Base-by-base conservation (phyloP, 2,797 vertebrate genomes). In the Chaunax sp. region DNA sequence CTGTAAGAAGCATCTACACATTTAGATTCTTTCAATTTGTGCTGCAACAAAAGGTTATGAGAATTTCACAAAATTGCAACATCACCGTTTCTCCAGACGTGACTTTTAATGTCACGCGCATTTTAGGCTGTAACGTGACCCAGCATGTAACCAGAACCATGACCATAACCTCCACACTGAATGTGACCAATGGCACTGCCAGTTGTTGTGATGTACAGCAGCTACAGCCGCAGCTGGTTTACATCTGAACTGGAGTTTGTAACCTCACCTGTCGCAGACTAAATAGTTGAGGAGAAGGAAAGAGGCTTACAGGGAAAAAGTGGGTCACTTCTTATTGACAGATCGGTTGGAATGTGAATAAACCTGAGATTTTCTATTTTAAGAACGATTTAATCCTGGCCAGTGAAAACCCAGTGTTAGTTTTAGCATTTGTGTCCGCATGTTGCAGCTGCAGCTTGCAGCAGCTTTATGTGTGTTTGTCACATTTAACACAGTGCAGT, bases 221-320 rank as follows among this genome's bases (percentile, higher is more conserved):
- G 59, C 33, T 18, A 15, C 23, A 5, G 28, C n/a, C 20, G 23
- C 26, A 43, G 69, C n/a, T n/a, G n/a, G n/a, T n/a, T n/a, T n/a
- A n/a, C n/a, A n/a, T n/a, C n/a, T n/a, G n/a, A n/a, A n/a, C n/a
- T n/a, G n/a, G n/a, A n/a, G n/a, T n/a, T n/a, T n/a, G n/a, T n/a
- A n/a, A n/a, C n/a, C n/a, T n/a, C n/a, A n/a, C n/a, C n/a, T 70
- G 81, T 64, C 56, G 55, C 66, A 82, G 68, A 84, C 79, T 77
- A 71, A 86, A 85, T 71, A 78, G 61, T 60, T 58, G 61, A n/a
- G 51, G 19, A 68, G 52, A 62, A 50, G 44, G 23, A 66, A 53
- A 26, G 30, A 63, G 86, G 69, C 77, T n/a, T n/a, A n/a, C n/a
- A n/a, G n/a, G n/a, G n/a, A 30, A 30, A 30, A 4, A 8, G 28